Evolutionary conservation across 1,140 invertebrate species (phyloP), one percentile per base, ranked within the genome.

Genomic region (Hyposmocoma kahamanoa): DNA sequence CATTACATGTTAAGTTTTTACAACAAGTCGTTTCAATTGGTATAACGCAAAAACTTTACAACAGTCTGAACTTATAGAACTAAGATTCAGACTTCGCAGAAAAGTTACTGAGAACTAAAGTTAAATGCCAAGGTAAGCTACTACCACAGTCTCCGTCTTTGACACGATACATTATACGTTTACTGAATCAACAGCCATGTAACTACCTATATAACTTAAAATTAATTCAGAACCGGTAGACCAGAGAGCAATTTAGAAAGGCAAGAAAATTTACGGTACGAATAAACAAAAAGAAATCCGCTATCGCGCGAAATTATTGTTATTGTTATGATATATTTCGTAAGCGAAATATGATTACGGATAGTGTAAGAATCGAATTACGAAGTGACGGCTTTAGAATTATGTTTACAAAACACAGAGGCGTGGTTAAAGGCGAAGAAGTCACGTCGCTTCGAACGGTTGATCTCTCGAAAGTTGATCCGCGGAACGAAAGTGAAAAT

Each of bases 61-160:
- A n/a, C n/a, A n/a, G n/a, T n/a, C n/a, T n/a, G n/a, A n/a, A n/a
- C n/a, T n/a, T n/a, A n/a, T n/a, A n/a, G n/a, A n/a, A n/a, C n/a
- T n/a, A n/a, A n/a, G n/a, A n/a, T n/a, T n/a, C n/a, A n/a, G n/a
- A n/a, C n/a, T n/a, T n/a, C n/a, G n/a, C n/a, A n/a, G n/a, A n/a
- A n/a, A n/a, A n/a, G n/a, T n/a, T n/a, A n/a, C n/a, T n/a, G n/a
- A n/a, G n/a, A n/a, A n/a, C n/a, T 28, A 28, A 28, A 51, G 56
- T 56, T 70, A 81, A 81, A 81, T 81, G 77, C 72, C 77, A 81
- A 81, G 77, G 77, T 71, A 61, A 81, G 68, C 71, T 34, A 58
- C 63, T 72, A 61, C 61, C 53, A 71, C 69, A 79, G 70, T 81
- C 74, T 61, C 71, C 61, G 55, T 56, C 47, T 59, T 56, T 57